Base-by-base conservation (phyloP, 1,140 invertebrate species). In the Choristoneura fumiferana region DNA sequence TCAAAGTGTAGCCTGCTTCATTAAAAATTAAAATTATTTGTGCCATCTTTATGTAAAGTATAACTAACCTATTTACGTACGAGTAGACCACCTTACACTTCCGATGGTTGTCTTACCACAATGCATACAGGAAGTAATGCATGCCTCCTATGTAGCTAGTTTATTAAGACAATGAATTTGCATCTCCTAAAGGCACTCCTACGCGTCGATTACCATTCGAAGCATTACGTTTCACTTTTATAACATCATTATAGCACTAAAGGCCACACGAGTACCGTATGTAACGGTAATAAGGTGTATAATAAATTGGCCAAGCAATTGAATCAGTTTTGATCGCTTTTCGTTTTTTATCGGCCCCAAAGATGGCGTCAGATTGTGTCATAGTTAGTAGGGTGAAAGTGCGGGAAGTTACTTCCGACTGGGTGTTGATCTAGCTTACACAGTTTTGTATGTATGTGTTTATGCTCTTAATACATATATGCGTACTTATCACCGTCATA, bases 151-250 rank as follows among this genome's bases (percentile, higher is more conserved):
- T 9, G 40, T 49, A 49, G 17, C 10, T 49, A 12, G 12, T 45
- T 18, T 18, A 8, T 33, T 12, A 4, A 49, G 43, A 49, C 18
- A 49, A 49, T 49, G 22, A 17, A 49, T 49, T 49, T 49, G 43
- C 22, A 49, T 49, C 22, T 49, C 18, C 43, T 49, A 22, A 54
- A 54, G 33, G 34, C 38, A 54, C 61, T 54, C 65, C 65, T 52
- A 71, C 74, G 59, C 61, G 45, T 55, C 62, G 60, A 71, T 81
- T 74, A 68, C 43, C 64, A 79, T 81, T 73, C 67, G 67, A 67
- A 71, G 70, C 36, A 57, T 39, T 45, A 62, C 60, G 72, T 81
- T 81, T 81, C 80, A 83, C 80, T 83, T 83, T 81, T 65, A 49
- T 49, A 29, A 12, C 12, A 17, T 1, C 22, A 4, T n/a, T 3